phyloP scores from a whole-genome alignment of 2,888 invertebrate genomes.

The Salpingus planirostris region DNA sequence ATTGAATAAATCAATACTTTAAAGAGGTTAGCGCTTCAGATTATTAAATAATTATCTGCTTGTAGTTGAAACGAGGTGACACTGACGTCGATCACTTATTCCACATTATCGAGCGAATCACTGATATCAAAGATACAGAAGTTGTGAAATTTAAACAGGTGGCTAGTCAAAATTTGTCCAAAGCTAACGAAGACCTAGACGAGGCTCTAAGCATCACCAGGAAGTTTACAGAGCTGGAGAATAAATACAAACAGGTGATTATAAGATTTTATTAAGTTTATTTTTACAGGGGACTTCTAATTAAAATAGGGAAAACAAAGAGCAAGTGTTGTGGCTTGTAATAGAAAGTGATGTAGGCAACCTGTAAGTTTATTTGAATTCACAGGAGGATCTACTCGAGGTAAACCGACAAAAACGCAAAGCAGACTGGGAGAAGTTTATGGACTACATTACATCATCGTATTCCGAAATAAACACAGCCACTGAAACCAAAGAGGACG shows the following conservation, averaged over 20 bases:
- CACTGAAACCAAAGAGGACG: conserved; percentile 70
- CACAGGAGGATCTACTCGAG: conserved; percentile 30
- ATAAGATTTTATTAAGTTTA: no score
- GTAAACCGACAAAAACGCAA: conserved; percentile 46
- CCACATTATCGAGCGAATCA: conserved; percentile 63
- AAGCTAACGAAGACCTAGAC: conserved; percentile 55
- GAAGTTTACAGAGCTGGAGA: conserved; percentile 52
- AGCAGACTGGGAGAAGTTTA: conserved; percentile 63
- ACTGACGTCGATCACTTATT: conserved; percentile 73
- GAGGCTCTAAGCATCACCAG: conserved; percentile 56
- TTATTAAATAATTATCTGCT: no score
- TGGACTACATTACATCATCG: conserved; percentile 68
- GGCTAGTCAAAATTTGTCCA: conserved; percentile 52
- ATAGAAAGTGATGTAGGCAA: no score
- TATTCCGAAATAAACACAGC: conserved; percentile 68
- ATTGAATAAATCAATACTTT: no score
- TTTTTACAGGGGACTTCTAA: no score
- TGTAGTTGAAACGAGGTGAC: conserved; percentile 66
- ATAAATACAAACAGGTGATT: conserved; percentile 49
- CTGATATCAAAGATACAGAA: conserved; percentile 68
- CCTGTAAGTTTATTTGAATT: no score
- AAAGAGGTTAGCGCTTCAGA: no score
- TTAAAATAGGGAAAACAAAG: no score
- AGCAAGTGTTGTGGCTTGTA: no score
- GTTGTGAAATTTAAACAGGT: conserved; percentile 57